Conservation (phyloP, 2,797 vertebrate genomes). For the Poecilia gillii region DNA sequence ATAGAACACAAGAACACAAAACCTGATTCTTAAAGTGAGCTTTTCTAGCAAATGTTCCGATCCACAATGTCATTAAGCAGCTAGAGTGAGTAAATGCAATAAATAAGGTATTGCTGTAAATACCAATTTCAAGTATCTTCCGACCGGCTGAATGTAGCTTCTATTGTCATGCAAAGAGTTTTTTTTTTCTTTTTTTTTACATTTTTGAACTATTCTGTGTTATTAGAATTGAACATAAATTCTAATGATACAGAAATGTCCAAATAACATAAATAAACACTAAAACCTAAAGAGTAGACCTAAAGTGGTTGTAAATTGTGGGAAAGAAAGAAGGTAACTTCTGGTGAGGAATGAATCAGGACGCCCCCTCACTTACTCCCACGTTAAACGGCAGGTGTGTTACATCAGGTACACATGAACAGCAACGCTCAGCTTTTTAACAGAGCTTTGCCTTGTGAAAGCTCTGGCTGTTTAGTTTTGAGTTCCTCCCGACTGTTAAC, state of each 20-base stretch:
- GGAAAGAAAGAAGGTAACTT: neutral
- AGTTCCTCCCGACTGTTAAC: neutral
- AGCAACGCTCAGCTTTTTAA: neutral
- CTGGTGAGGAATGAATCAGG: too few species aligned
- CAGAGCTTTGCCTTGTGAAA: neutral
- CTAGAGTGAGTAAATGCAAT: neutral
- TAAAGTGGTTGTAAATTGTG: neutral
- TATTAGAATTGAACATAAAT: neutral
- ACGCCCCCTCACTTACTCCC: neutral
- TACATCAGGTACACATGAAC: neutral
- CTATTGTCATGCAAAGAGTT: neutral
- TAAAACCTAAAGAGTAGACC: neutral
- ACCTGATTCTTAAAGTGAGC: neutral
- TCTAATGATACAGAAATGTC: neutral
- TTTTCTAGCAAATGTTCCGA: neutral
- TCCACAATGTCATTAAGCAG: neutral
- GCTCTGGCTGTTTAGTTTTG: neutral
- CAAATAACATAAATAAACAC: neutral
- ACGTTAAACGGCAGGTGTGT: neutral
- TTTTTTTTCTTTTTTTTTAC: neutral
- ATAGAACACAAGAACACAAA: neutral
- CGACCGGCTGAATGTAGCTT: neutral
- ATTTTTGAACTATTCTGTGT: too few species aligned
- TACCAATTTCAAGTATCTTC: neutral
- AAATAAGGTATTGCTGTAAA: neutral